Evolutionary conservation across 2,797 vertebrate genomes (phyloP), one percentile per base, ranked within the genome.

Genomic region (Mallotus villosus): DNA sequence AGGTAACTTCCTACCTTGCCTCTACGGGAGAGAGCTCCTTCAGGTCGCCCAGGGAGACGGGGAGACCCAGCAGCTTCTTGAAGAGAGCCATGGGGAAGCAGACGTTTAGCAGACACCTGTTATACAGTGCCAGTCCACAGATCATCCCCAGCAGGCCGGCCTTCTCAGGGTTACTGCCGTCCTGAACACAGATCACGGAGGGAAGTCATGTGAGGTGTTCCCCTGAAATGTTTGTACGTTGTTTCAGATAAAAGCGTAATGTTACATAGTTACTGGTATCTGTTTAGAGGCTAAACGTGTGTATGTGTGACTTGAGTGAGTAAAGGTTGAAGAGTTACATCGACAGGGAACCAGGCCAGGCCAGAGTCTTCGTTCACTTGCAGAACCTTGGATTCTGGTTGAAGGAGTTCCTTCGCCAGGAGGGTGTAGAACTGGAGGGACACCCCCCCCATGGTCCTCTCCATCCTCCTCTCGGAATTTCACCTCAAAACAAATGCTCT

Each of bases 91-190:
- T 34, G 9, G 90, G 87, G 70, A 92, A 91, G 67, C 81, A 74
- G 7, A 92, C 63, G 57, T 84, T 75, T 11, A 25, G 65, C 0
- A 0, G 12, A 64, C 17, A 0, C 0, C 0, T 0, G n/a, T 90
- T 90, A 62, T 77, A 85, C 11, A 89, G 69, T 0, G 90, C 90
- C 84, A 92, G 87, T 16, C 91, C 88, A 12, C 79, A 89, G n/a
- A 91, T 66, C 0, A 78, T 73, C 0, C 90, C 91, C 0, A 88
- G 37, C 37, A 53, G 62, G 68, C 71, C 67, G 68, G 90, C 86
- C 6, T 59, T 69, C 14, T 84, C 57, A 1, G 63, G 11, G 0
- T 66, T 11, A 68, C 32, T 22, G 0, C 21, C 24, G 1, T 34
- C 49, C 89, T 92, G 69, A 51, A 51, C 49, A 51, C 49, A 51